A percentile compares a stretch with the other conserved stretches of the same genome.
phyloP scores from a whole-genome alignment of 2,888 invertebrate species.

The Papilio protenor region DNA sequence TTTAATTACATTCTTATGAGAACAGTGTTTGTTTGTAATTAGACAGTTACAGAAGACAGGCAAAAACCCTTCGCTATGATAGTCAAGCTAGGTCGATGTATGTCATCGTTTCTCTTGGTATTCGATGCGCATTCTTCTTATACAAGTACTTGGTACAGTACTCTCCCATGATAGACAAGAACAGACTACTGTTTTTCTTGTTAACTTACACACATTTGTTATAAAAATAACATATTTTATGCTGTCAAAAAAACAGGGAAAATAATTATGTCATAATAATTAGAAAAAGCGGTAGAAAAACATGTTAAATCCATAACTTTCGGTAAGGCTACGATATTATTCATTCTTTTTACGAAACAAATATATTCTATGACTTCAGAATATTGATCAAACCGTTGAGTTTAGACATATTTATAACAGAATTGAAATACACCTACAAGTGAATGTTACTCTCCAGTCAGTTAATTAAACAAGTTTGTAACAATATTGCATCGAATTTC shows the following conservation, averaged over 20 bases:
- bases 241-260: too few relatives aligned
- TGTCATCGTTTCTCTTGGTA: constrained; percentile 50
- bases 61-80: constrained; percentile 49
- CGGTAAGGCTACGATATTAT: too few relatives aligned
- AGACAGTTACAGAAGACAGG: not conserved
- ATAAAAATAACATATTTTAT: too few relatives aligned
- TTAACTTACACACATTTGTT: too few relatives aligned
- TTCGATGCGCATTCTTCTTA: constrained; percentile 49
- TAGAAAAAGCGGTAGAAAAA: too few relatives aligned
- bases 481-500: not conserved
- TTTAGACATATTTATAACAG: too few relatives aligned
- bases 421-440: not conserved
- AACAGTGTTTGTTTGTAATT: not conserved
- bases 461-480: not conserved
- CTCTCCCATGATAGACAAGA: not conserved
- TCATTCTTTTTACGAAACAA: too few relatives aligned
- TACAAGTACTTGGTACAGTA: constrained; percentile 43
- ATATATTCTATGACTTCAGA: too few relatives aligned
- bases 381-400: too few relatives aligned
- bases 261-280: too few relatives aligned
- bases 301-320: too few relatives aligned
- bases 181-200: not conserved
- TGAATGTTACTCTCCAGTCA: not conserved
- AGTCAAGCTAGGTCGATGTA: constrained; percentile 59
- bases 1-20: not conserved